Evolutionary conservation across 2,797 vertebrate species (phyloP), one percentile per base, ranked within the genome.

Genomic region (Lindbergichthys nudifrons): DNA sequence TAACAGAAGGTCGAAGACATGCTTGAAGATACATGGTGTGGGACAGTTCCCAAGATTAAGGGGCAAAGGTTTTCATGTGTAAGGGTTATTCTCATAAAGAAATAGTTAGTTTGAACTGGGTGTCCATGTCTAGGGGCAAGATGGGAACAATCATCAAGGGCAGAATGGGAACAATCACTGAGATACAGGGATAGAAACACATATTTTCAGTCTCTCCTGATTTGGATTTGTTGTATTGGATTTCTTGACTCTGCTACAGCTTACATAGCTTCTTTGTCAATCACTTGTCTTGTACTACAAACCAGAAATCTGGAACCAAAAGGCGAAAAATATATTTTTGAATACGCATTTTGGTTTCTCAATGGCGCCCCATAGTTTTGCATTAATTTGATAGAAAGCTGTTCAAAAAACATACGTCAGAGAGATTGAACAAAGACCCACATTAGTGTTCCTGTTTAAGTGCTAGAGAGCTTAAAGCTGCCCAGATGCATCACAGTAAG

Each of bases 1-100:
- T 65, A 60, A 67, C 52, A 73, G 63, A 53, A 65, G 48, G 54
- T 75, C 50, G 9, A 65, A 73, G 57, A 65, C 50, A 73, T 70
- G 39, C 19, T 70, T 59, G 32, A 77, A 75, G 41, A 4, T 23
- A 32, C 12, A 66, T 39, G 59, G 64, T n/a, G n/a, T 13, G 50
- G 21, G 42, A 45, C 43, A 26, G 41, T 50, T 80, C 32, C 48
- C 15, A 32, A 56, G 65, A 74, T 69, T 32, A 14, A 46, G 60
- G 30, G 32, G 47, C 51, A 75, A 60, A 70, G 10, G 42, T 63
- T 83, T 70, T 79, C 23, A 65, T 9, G 16, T 36, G 9, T 43
- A 36, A 47, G 21, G 21, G 21, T 58, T 41, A 60, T 42, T 16
- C 21, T 51, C 23, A 15, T 60, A 42, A 60, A 53, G 14, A 50